Conservation (phyloP, 2,888 invertebrate genomes). For the Synanthedon formicaeformis region DNA sequence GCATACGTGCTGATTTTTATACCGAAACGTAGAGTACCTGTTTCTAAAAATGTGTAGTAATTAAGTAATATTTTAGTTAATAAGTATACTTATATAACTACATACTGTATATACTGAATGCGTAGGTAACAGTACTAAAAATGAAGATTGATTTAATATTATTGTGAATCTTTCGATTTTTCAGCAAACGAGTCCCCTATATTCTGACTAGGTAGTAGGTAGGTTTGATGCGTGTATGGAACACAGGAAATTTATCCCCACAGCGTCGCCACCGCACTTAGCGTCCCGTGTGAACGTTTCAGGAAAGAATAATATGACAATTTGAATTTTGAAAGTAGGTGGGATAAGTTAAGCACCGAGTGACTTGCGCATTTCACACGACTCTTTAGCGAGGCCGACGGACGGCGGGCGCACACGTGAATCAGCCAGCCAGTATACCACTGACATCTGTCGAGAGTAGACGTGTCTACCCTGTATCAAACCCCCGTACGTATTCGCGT, state of each 20-base stretch:
- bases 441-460: conserved; percentile 22
- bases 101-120: too few species aligned
- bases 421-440: conserved; percentile 42
- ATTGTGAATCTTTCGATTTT: too few species aligned
- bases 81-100: too few species aligned
- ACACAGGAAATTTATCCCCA: conserved; percentile 27
- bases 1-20: too few species aligned
- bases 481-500: conserved; percentile 38
- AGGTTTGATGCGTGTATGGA: conserved; percentile 15
- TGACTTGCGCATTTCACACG: conserved; percentile 67
- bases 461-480: conserved; percentile 22
- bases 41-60: too few species aligned
- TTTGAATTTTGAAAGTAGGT: conserved; percentile 49
- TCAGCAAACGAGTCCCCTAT: too few species aligned
- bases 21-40: too few species aligned
- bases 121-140: too few species aligned
- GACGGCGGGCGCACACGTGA: conserved; percentile 27
- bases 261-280: conserved; percentile 20
- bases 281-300: conserved; percentile 12
- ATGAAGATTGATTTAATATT: too few species aligned
- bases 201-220: too few species aligned
- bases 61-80: too few species aligned
- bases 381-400: conserved; percentile 33
- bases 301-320: conserved; percentile 12
- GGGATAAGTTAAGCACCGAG: conserved; percentile 50